These are phyloP conservation scores for Sula dactylatra DNA, from an alignment of 2,113 vertebrate genomes.

Conservation along the genomic window DNA sequence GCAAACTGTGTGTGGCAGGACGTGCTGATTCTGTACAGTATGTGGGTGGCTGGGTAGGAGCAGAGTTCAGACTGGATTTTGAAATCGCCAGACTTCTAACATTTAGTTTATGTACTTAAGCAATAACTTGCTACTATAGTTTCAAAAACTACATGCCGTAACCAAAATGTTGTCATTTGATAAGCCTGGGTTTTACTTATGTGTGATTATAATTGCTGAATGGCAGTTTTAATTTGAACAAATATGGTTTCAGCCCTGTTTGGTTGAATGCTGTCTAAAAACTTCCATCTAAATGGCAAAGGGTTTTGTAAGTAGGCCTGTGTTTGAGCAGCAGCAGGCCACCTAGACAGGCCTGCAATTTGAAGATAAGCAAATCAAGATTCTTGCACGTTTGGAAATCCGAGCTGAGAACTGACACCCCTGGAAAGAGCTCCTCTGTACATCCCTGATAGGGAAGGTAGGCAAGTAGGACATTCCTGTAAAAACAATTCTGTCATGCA, in stretches of 20 bases:
- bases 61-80: not conserved
- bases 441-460: not conserved
- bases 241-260: not conserved
- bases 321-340: not conserved
- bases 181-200: not conserved
- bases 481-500: not conserved
- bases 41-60: not conserved
- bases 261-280: not conserved
- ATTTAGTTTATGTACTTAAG: not conserved
- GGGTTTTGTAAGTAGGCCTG: not conserved
- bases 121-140: not conserved
- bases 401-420: not conserved
- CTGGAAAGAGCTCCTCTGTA: not conserved
- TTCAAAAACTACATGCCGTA: not conserved
- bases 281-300: not conserved
- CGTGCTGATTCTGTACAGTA: not conserved
- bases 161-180: not conserved
- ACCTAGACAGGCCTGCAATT: not conserved
- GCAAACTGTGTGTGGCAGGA: not conserved
- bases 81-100: not conserved
- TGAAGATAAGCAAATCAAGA: slow-evolving; percentile 19
- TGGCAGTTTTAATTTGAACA: not conserved
- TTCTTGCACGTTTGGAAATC: not conserved
- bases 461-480: rapidly evolving
- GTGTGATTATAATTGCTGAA: not conserved